Conservation (phyloP, 2,797 vertebrate species). For the Anabas testudineus region DNA sequence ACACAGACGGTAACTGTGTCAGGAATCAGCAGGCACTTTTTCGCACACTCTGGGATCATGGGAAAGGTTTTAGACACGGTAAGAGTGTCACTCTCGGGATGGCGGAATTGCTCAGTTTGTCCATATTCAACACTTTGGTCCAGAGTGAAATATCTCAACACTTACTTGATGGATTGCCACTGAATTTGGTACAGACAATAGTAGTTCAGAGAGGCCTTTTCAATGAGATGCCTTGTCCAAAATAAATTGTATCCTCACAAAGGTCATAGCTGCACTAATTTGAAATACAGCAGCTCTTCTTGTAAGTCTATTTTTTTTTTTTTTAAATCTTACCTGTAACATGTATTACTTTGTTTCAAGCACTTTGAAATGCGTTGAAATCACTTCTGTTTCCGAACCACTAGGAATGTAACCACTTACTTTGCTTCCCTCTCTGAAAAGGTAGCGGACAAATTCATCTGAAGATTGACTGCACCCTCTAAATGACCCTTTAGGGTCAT, state of each 20-base stretch:
- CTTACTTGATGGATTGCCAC: conserved; percentile 24
- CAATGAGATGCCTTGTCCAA: background rate
- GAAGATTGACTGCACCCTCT: conserved; percentile 76
- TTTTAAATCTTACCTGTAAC: background rate
- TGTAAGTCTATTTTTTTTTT: background rate
- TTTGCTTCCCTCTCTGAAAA: conserved; percentile 49
- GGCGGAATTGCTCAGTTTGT: conserved; percentile 9
- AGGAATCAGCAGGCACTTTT: conserved; percentile 49
- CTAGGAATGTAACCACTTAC: conserved; percentile 15
- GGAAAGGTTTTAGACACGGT: conserved; percentile 55
- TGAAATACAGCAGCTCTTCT: background rate
- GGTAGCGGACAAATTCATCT: conserved; percentile 68
- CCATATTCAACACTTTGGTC: conserved; percentile 5
- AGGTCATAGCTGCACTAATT: background rate
- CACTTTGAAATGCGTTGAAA: background rate
- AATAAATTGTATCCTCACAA: conserved; percentile 1
- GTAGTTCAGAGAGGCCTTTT: conserved; percentile 13
- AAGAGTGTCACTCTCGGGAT: conserved; percentile 38
- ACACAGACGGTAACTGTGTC: conserved; percentile 12
- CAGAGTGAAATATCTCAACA: conserved; percentile 25
- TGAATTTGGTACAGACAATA: conserved; percentile 6
- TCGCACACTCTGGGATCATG: conserved; percentile 61
- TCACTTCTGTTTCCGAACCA: background rate
- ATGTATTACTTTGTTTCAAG: conserved; percentile 6
- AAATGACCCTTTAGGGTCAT: conserved; percentile 73